Percentiles rank a stretch among this genome's conserved stretches.
Conservation (phyloP, 30 jellyfish, hydroid and myxozoan species). For the Turritopsis rubra region DNA sequence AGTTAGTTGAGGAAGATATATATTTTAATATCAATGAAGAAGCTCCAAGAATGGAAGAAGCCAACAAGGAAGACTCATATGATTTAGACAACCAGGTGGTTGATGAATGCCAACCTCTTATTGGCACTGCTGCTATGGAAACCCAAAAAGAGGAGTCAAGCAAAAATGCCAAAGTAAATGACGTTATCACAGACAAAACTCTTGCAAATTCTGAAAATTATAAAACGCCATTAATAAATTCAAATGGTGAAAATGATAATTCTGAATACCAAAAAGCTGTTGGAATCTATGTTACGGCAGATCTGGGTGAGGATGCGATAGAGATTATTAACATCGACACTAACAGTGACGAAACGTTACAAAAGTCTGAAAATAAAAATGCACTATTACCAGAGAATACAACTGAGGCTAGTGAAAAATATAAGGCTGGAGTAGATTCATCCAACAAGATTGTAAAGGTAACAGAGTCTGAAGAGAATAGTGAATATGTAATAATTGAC, state of each 20-base stretch:
- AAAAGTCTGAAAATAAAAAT: neutral
- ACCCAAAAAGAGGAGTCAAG: neutral
- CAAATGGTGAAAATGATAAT: neutral
- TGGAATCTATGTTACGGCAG: neutral
- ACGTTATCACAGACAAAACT: neutral
- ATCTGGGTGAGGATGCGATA: neutral
- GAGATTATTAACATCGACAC: neutral
- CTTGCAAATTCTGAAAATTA: neutral
- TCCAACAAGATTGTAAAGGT: too few species aligned
- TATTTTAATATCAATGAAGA: neutral
- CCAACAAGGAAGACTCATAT: neutral
- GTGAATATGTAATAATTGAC: too few species aligned
- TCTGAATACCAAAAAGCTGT: neutral
- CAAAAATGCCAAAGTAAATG: neutral
- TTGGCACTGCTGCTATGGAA: neutral
- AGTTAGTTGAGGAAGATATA: neutral
- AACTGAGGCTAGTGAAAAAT: neutral
- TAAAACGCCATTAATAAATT: neutral
- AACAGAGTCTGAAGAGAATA: too few species aligned
- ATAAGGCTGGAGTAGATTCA: too few species aligned
- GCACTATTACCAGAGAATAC: neutral
- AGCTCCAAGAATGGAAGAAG: neutral
- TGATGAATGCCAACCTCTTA: neutral
- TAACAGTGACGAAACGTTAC: neutral
- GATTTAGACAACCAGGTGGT: neutral